Evolutionary conservation across 2,797 vertebrate species (phyloP).

Genomic region (Siniperca undulata): DNA sequence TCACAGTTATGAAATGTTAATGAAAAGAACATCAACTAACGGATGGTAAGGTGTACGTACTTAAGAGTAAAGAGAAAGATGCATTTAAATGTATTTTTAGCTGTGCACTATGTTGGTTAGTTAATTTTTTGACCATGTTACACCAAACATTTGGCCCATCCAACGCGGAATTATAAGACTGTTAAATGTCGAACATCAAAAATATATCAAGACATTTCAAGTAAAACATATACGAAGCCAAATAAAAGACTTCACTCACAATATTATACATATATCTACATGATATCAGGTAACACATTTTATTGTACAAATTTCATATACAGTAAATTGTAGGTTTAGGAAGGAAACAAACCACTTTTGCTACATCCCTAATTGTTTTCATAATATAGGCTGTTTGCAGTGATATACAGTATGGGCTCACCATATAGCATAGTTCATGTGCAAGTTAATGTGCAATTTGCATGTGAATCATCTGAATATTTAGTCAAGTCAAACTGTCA

Average conservation of each 20-base stretch:
- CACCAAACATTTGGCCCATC: constrained; percentile 3
- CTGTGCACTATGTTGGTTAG: not conserved
- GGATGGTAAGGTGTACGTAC: not conserved
- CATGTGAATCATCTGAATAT: not conserved
- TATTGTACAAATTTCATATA: not conserved
- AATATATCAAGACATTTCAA: not conserved
- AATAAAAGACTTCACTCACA: not conserved
- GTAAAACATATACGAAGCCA: not conserved
- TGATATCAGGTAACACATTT: too few relatives aligned
- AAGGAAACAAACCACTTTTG: not conserved
- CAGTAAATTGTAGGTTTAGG: not conserved
- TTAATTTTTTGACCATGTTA: not conserved
- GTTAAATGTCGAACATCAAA: not conserved
- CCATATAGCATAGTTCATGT: too few relatives aligned
- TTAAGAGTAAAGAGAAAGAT: not conserved
- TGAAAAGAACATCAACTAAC: constrained; percentile 10
- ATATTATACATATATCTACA: not conserved
- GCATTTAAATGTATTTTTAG: constrained; percentile 8
- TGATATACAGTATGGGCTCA: not conserved
- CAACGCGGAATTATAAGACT: not conserved
- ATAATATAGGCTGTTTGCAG: not conserved
- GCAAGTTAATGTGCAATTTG: not conserved
- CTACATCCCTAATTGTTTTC: not conserved
- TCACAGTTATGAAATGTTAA: constrained; percentile 34
- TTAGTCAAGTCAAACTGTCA: not conserved